Base-by-base conservation (phyloP, 1,140 invertebrate species). In the Halyomorpha halys region DNA sequence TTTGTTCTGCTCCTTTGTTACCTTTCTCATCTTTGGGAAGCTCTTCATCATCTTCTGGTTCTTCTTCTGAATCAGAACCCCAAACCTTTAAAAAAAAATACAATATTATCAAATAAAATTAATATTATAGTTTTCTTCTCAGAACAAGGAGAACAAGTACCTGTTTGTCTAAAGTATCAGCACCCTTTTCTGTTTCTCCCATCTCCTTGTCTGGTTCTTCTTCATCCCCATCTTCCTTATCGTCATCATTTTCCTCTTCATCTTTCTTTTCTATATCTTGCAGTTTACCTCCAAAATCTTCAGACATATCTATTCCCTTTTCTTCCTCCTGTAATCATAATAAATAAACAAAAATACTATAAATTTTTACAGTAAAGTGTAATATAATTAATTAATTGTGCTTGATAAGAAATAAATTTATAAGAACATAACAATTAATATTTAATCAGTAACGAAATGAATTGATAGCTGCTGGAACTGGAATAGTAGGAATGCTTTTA, bases 221-320 rank as follows among this genome's bases (percentile, higher is more conserved):
- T 18, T 80, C 75, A 16, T 83, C 77, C 4, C 83, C 78, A 1
- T 86, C 80, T 61, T 84, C 78, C n/a, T 83, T 80, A 66, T 83
- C 80, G 1, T 83, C 76, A 30, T 81, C 78, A 51, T 72, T 71
- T 44, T 86, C 77, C 62, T 86, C 81, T 15, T 83, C 81, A 74
- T 81, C 76, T 69, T 84, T 74, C 60, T 84, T 79, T 18, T 94
- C 89, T 19, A 90, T 74, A 76, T 96, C 91, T 73, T 94, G 87
- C 54, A 85, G 74, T 72, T 91, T 85, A 6, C 86, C 87, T 59
- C 91, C 91, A 76, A 96, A 94, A 74, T 97, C 86, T 65, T 96
- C 90, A 15, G 86, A 87, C 90, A 96, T 95, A 71, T 96, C 90
- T 54, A 96, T 86, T 18, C 92, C 94, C 65, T 96, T 89, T 62